Evolutionary conservation across 2,113 vertebrate species (phyloP), one percentile per base, ranked within the genome.

Genomic region (Tachysurus vachellii): DNA sequence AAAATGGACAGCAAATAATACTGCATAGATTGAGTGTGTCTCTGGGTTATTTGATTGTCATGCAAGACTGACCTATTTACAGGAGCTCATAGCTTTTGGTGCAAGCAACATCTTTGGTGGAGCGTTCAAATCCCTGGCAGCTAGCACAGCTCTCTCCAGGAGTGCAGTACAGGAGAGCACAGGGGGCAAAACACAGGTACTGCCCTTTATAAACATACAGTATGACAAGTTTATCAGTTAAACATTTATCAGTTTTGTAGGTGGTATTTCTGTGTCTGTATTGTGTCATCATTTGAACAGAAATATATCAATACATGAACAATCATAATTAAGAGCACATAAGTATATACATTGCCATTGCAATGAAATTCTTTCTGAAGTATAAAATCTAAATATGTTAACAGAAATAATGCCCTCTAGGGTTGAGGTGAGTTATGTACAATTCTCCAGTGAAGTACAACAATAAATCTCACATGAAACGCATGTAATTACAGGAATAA

Each of bases 71-170:
- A 62, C 53, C 3, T 88, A n/a, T 62, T 11, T 42, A 71, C 88
- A 99, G 98, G 98, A 99, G 86, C 94, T 99, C 86, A 96, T 99
- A 50, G 98, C 98, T 56, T 99, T 99, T 88, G 98, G 98, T 14
- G 79, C 96, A 56, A 93, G 97, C 91, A 99, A 99, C 90, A 97
- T 99, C 86, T 94, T 99, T 68, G 91, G 96, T 59, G 97, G 97
- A n/a, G 92, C 95, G 1, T 99, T 99, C 92, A 96, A 92, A 92
- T 96, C 98, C 7, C 97, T 99, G 92, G 96, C 96, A 11, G 95
- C 95, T 0, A 99, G 97, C 64, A 99, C 98, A 0, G 93, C 98
- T 87, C 95, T 99, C 36, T 98, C 98, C 44, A 96, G 98, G 91
- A 98, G 96, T 0, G 97, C 96, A 11, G 96, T 99, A 42, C 98